Conservation (phyloP, 2,888 invertebrate species). For the Barypeithes pellucidus region DNA sequence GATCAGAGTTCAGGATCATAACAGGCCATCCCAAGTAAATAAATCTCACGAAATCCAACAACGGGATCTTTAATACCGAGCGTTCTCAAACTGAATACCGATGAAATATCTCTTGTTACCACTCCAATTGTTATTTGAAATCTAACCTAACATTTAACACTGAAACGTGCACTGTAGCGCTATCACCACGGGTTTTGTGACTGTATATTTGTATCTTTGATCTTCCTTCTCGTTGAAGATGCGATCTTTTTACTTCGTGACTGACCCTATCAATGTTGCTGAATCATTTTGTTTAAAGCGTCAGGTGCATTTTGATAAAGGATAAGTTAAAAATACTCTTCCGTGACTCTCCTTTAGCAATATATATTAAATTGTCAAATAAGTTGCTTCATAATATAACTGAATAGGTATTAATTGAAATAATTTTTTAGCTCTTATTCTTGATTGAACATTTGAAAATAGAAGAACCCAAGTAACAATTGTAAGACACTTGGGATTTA, state of each 20-base stretch:
- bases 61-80: slow-evolving; percentile 52
- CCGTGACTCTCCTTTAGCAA: neutral
- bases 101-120: slow-evolving; percentile 52
- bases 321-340: slow-evolving; percentile 34
- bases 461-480: no score
- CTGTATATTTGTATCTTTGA: slow-evolving; percentile 47
- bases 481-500: no score
- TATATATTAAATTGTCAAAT: neutral
- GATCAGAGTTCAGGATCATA: slow-evolving; percentile 46
- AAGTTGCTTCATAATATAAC: no score
- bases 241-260: slow-evolving; percentile 59
- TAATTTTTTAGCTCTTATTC: no score
- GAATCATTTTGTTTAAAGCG: slow-evolving; percentile 63
- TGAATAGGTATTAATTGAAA: no score
- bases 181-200: slow-evolving; percentile 50
- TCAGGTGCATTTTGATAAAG: slow-evolving; percentile 62
- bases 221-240: slow-evolving; percentile 44
- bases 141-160: slow-evolving; percentile 53
- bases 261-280: slow-evolving; percentile 62
- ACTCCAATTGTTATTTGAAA: slow-evolving; percentile 54
- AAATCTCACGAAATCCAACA: slow-evolving; percentile 52
- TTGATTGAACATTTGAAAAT: no score
- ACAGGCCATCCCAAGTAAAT: slow-evolving; percentile 44
- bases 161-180: slow-evolving; percentile 49
- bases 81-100: slow-evolving; percentile 43